phyloP scores from a whole-genome alignment of 1,140 invertebrate genomes.

The Drosophila pandora region DNA sequence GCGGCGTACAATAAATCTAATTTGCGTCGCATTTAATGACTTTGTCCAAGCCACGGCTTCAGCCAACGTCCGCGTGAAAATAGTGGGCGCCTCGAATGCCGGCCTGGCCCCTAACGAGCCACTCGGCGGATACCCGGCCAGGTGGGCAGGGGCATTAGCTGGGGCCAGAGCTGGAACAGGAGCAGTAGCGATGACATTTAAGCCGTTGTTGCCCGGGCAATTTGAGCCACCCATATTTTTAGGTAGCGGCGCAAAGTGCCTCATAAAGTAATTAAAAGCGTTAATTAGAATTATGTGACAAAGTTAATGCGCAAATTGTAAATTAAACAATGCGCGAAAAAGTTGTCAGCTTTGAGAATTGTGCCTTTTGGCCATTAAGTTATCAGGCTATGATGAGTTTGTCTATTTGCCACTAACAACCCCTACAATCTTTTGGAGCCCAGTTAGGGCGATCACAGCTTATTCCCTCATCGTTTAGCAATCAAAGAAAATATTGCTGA shows the following conservation, averaged over 20 bases:
- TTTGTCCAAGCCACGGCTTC: conserved; percentile 64
- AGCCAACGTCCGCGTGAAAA: conserved; percentile 56
- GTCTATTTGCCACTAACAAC: conserved; percentile 15
- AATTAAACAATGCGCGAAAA: conserved; percentile 74
- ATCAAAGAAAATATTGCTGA: conserved; percentile 49
- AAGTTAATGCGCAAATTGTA: conserved; percentile 81
- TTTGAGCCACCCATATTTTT: conserved; percentile 77
- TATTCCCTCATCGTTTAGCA: conserved; percentile 10
- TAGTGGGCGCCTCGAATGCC: conserved; percentile 50
- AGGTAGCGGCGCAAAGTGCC: conserved; percentile 75
- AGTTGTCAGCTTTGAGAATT: conserved; percentile 29
- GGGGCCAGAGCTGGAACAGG: conserved; percentile 1
- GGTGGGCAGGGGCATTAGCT: not conserved
- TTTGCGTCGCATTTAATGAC: conserved; percentile 83
- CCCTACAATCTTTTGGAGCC: not conserved
- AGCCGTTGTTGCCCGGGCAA: conserved; percentile 69
- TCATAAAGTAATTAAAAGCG: conserved; percentile 81
- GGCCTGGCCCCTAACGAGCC: conserved; percentile 61
- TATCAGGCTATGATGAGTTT: conserved; percentile 7
- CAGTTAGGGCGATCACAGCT: not conserved
- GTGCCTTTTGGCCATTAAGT: conserved; percentile 12
- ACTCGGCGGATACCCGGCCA: conserved; percentile 53
- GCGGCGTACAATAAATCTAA: conserved; percentile 82
- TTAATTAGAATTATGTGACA: conserved; percentile 82
- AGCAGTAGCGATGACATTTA: conserved; percentile 63